These are phyloP conservation scores for Dascillus cervinus DNA, from an alignment of 2,888 invertebrate genomes.

Conservation along the genomic window DNA sequence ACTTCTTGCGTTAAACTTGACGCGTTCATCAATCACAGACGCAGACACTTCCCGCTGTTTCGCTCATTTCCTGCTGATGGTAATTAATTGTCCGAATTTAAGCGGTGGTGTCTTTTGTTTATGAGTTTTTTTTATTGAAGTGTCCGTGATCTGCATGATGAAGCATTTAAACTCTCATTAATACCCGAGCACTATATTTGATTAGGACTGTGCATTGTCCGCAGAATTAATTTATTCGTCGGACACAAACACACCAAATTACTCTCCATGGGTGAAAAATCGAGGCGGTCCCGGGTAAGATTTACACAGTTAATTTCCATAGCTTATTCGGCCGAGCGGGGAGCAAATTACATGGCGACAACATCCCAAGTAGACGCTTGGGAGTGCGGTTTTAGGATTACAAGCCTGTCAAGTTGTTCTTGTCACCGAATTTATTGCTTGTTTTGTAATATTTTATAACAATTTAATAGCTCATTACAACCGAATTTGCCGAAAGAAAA, in stretches of 20 bases:
- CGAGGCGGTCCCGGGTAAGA: constrained; percentile 25
- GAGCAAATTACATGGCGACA: constrained; percentile 32
- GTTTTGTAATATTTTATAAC: constrained; percentile 15
- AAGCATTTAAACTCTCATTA: too few relatives aligned
- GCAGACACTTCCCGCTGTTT: too few relatives aligned
- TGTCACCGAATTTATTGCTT: constrained; percentile 19
- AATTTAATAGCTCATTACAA: too few relatives aligned
- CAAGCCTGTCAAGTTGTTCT: constrained; percentile 21
- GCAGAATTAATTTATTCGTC: constrained; percentile 21
- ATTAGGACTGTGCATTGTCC: constrained; percentile 20
- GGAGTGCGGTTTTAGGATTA: constrained; percentile 25
- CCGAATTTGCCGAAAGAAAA: too few relatives aligned
- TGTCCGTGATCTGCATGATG: too few relatives aligned
- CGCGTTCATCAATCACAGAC: too few relatives aligned
- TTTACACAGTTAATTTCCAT: constrained; percentile 34
- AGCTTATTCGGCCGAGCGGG: constrained; percentile 26
- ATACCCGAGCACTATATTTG: constrained; percentile 17
- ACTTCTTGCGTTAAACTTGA: too few relatives aligned
- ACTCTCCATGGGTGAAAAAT: constrained; percentile 25
- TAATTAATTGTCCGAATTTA: too few relatives aligned
- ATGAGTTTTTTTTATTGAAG: too few relatives aligned
- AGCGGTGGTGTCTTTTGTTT: too few relatives aligned
- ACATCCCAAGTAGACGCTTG: constrained; percentile 24
- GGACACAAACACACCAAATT: constrained; percentile 20
- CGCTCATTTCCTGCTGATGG: too few relatives aligned